Conservation (phyloP, 2,113 vertebrate species). For the Murina feae region DNA sequence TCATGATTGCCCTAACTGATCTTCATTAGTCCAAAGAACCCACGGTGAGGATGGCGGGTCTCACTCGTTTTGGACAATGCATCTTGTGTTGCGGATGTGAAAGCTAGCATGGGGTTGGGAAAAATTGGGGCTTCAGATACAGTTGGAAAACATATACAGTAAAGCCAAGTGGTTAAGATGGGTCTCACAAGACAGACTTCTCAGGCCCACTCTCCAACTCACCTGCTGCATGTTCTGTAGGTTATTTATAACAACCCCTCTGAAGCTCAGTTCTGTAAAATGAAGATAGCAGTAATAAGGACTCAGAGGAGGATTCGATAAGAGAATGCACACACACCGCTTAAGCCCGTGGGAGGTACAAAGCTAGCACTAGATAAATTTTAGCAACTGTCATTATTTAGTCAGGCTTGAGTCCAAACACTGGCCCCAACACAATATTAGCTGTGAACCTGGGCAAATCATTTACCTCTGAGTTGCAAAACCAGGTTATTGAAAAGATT, state of each 20-base stretch:
- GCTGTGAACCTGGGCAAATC: neutral
- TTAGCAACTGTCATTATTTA: neutral
- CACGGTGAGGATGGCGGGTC: neutral
- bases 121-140: neutral
- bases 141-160: neutral
- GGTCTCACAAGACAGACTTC: neutral
- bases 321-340: neutral
- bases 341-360: neutral
- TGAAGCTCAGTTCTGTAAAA: slow-evolving; percentile 3
- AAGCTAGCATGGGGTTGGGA: neutral
- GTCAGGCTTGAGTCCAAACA: neutral
- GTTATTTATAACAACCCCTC: neutral
- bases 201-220: neutral
- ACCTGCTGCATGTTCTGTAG: neutral
- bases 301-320: neutral
- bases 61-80: neutral
- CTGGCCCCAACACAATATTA: neutral
- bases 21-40: neutral
- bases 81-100: neutral
- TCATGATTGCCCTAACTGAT: neutral
- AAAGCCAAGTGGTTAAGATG: neutral
- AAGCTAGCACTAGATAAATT: neutral
- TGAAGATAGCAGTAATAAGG: neutral
- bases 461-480: neutral
- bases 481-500: neutral